Conservation (phyloP, 2,888 invertebrate genomes). For the Drosophila imparisetae region DNA sequence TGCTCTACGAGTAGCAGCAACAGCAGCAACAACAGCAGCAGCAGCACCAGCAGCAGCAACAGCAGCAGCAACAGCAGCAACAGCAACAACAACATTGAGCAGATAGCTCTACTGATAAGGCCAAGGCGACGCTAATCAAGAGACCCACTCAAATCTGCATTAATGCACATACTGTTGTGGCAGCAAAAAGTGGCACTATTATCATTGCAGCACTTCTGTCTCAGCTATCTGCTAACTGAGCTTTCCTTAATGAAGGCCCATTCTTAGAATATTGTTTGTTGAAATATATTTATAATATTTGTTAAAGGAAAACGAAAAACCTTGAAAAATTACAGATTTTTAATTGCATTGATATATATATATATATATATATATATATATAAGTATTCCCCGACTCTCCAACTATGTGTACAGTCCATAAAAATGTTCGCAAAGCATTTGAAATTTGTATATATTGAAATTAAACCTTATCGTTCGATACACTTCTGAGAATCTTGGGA, state of each 20-base stretch:
- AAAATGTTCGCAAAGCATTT: neutral
- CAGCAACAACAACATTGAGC: neutral
- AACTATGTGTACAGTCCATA: too few relatives aligned
- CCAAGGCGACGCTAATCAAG: conserved; percentile 21
- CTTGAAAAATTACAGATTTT: neutral
- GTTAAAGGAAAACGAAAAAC: neutral
- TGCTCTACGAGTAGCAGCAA: conserved; percentile 7
- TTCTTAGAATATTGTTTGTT: neutral
- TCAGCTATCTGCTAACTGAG: neutral
- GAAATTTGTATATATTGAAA: neutral
- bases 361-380: neutral
- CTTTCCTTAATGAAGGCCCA: neutral
- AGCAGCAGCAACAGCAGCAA: too few relatives aligned
- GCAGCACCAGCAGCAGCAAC: neutral
- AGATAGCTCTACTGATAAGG: conserved; percentile 33
- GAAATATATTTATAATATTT: neutral
- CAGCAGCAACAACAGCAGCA: neutral
- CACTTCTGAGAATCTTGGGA: neutral
- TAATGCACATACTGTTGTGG: conserved; percentile 1
- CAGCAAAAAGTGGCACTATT: neutral
- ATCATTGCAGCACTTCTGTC: neutral
- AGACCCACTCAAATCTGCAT: conserved; percentile 23
- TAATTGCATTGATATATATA: neutral
- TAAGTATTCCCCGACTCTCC: neutral
- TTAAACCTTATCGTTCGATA: neutral